Conservation (phyloP, 2,113 vertebrate genomes). For the Phylloscopus whistleri region DNA sequence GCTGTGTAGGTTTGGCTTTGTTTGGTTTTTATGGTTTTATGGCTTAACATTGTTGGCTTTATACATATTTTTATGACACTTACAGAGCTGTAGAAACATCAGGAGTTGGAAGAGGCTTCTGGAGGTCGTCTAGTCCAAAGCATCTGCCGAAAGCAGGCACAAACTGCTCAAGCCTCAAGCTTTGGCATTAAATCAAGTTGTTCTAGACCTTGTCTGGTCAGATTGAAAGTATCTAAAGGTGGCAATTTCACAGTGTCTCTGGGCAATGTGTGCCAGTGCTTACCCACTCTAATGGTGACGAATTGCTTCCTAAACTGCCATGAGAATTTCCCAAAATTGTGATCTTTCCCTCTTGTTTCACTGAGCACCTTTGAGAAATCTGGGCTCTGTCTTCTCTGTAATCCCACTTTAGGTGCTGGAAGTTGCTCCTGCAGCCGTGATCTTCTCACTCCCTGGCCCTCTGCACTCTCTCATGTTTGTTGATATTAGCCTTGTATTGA, state of each 20-base stretch:
- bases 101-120: neutral
- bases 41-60: neutral
- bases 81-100: neutral
- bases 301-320: neutral
- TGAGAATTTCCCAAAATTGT: neutral
- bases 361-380: neutral
- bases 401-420: neutral
- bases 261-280: neutral
- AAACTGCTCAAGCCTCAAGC: neutral
- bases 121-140: neutral
- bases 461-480: neutral
- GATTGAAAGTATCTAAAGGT: neutral
- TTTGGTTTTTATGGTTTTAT: neutral
- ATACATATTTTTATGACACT: neutral
- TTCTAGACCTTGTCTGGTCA: neutral
- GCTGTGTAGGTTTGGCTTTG: neutral
- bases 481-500: neutral
- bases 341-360: neutral
- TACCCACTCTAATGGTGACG: neutral
- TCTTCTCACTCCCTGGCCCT: neutral
- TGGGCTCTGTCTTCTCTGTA: neutral
- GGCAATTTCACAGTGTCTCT: neutral
- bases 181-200: neutral
- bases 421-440: neutral
- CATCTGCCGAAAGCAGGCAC: neutral